Base-by-base conservation (phyloP, 2,888 invertebrate species). In the Hanleya hanleyi region DNA sequence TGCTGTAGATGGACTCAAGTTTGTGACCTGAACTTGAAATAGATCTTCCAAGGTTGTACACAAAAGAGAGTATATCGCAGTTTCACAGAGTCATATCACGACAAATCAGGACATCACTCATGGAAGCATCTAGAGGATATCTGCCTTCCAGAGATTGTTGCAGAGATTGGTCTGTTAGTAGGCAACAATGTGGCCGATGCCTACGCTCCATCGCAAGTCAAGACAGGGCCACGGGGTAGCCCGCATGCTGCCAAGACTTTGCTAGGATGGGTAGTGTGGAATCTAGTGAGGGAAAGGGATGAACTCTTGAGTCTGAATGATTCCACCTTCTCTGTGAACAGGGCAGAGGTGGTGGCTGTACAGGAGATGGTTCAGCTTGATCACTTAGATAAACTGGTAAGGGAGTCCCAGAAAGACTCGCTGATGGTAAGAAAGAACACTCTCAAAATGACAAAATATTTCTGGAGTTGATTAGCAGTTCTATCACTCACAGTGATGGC, bases 61-160 rank as follows among this genome's bases (percentile, higher is more conserved):
- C 76, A 2, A 74, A 74, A 61, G 66, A 71, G 26, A 50, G 62
- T 22, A 76, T n/a, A n/a, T 74, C 64, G 74, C 74, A 37, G 76
- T 76, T 26, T 18, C 47, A 37, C 35, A 66, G n/a, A 12, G 36
- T 18, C 77, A 77, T 49, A 70, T 75, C 22, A 67, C 74, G n/a
- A 72, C 50, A 22, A 32, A 70, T n/a, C 37, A 71, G 15, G 77
- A 77, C 49, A 49, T 77, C 33, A 3, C 37, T 26, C 18, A 41
- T 12, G 41, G 18, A 41, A 12, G 18, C 18, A 12, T 41, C 18
- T 41, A 18, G 18, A 18, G 41, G 41, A 18, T 18, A 41, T 41
- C 18, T 7, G 18, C 41, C 18, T 41, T 7, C 41, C 41, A 41
- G 41, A 41, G 41, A 41, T 41, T 41, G 41, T 12, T 41, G 41